Evolutionary conservation across 2,888 invertebrate genomes (phyloP).

Genomic region (Pyrgus malvae): DNA sequence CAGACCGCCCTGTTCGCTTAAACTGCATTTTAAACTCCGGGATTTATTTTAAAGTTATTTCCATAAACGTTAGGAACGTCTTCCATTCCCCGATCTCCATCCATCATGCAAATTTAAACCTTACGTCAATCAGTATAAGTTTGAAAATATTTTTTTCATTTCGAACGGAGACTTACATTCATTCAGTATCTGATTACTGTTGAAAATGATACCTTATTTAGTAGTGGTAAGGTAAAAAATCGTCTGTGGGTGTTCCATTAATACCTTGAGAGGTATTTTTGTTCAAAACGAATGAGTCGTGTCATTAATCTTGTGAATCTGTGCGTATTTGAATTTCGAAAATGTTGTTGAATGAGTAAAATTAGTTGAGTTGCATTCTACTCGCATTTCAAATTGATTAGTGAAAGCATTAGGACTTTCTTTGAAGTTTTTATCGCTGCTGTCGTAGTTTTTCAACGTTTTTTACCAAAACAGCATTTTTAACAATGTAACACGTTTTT

Average conservation of each 20-base stretch:
- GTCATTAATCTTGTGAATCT: constrained; percentile 25
- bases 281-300: constrained; percentile 21
- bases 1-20: constrained; percentile 33
- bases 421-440: neutral
- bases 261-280: constrained; percentile 10
- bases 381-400: neutral
- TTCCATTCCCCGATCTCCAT: neutral
- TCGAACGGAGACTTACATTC: constrained; percentile 3
- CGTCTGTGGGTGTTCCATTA: neutral
- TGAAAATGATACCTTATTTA: constrained; percentile 41
- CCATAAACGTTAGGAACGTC: constrained; percentile 52
- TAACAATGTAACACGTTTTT: too few relatives aligned
- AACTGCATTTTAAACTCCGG: constrained; percentile 66
- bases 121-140: constrained; percentile 8
- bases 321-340: constrained; percentile 24
- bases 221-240: constrained; percentile 9
- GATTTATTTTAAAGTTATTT: constrained; percentile 72
- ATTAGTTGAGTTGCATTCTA: constrained; percentile 9
- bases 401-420: neutral
- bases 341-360: constrained; percentile 20
- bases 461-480: too few relatives aligned
- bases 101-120: constrained; percentile 6
- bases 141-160: neutral
- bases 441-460: too few relatives aligned
- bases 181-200: constrained; percentile 2